These are phyloP conservation scores for Bradypus variegatus DNA, from an alignment of 2,797 vertebrate genomes.

Conservation along the genomic window DNA sequence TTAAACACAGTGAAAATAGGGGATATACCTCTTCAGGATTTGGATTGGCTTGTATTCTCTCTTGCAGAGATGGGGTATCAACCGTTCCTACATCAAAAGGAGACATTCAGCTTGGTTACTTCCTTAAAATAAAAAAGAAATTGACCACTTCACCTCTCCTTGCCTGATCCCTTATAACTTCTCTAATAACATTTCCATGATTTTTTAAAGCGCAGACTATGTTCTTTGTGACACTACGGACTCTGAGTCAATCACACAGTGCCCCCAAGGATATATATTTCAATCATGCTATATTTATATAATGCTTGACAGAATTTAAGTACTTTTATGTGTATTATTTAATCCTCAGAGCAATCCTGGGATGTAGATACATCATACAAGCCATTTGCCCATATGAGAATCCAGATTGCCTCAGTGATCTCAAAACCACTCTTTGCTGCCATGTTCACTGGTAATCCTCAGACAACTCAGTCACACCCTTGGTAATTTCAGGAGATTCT, in stretches of 20 bases:
- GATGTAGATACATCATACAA: neutral
- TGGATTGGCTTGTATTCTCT: constrained; percentile 85
- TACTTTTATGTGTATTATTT: neutral
- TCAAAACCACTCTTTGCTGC: neutral
- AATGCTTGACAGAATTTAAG: neutral
- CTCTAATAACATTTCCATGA: neutral
- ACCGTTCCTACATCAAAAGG: constrained; percentile 82
- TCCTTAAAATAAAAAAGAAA: neutral
- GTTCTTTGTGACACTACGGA: neutral
- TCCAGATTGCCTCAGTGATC: neutral
- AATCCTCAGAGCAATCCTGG: neutral
- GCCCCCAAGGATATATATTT: neutral
- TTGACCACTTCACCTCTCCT: neutral
- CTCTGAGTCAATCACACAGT: neutral
- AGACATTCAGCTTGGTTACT: constrained; percentile 39
- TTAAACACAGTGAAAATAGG: neutral
- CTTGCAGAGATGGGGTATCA: constrained; percentile 90
- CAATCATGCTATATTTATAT: neutral
- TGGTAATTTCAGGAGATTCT: neutral
- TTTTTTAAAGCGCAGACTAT: neutral
- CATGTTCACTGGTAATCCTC: neutral
- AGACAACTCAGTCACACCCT: neutral
- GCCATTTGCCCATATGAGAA: neutral
- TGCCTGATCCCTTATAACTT: neutral
- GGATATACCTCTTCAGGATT: constrained; percentile 86